phyloP scores from a whole-genome alignment of 2,113 vertebrate genomes.

The Heterochromis multidens region DNA sequence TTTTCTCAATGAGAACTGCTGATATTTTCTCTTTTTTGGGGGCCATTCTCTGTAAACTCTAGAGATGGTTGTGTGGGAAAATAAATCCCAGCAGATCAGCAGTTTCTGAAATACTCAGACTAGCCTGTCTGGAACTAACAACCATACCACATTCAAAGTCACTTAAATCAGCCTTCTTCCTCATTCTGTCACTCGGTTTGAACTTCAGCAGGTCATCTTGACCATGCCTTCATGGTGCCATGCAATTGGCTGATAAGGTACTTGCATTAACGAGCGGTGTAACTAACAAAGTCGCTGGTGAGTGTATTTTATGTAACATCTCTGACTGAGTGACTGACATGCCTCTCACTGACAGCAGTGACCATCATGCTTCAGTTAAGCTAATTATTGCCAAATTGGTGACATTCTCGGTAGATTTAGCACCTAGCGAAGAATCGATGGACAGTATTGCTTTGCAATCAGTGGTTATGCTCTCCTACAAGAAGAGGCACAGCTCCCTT shows the following conservation, averaged over 20 bases:
- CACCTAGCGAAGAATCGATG: not conserved
- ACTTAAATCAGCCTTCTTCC: not conserved
- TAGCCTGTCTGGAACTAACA: not conserved
- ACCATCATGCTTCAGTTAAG: not conserved
- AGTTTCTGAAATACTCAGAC: not conserved
- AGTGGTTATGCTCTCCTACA: not conserved
- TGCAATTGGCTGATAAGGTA: not conserved
- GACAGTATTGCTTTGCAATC: not conserved
- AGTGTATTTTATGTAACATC: not conserved
- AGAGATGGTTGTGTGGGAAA: not conserved
- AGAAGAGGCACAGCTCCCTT: too few relatives aligned
- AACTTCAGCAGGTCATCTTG: not conserved
- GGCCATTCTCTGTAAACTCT: too few relatives aligned
- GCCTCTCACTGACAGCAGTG: not conserved
- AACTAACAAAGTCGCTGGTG: not conserved
- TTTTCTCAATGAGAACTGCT: too few relatives aligned
- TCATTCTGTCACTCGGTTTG: not conserved
- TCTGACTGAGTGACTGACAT: not conserved
- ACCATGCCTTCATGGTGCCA: not conserved
- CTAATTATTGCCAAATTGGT: not conserved
- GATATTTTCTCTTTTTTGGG: too few relatives aligned
- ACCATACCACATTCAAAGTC: not conserved
- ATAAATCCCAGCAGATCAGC: not conserved
- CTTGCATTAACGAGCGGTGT: not conserved
- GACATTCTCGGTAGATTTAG: not conserved